phyloP scores from a whole-genome alignment of 2,797 vertebrate species.

The Lepus oiostolus region DNA sequence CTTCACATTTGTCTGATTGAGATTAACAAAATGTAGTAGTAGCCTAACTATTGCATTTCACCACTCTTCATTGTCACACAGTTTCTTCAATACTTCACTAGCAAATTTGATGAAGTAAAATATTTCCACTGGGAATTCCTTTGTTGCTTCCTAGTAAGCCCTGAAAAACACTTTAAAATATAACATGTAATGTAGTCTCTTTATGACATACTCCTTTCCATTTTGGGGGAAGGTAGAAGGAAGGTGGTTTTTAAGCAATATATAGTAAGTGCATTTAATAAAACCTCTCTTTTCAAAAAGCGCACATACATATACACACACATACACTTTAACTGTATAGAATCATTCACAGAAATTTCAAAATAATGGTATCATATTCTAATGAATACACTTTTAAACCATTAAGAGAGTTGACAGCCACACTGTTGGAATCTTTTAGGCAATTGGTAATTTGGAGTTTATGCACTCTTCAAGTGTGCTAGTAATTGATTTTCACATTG shows the following conservation, averaged over 20 bases:
- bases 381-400: slow-evolving; percentile 35
- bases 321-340: neutral
- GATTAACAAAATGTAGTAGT: neutral
- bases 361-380: neutral
- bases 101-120: neutral
- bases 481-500: slow-evolving; percentile 22
- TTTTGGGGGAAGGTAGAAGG: neutral
- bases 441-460: slow-evolving; percentile 2
- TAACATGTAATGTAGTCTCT: neutral
- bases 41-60: neutral
- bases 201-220: slow-evolving; percentile 30
- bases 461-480: neutral
- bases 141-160: neutral
- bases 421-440: slow-evolving; percentile 44
- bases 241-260: neutral
- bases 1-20: slow-evolving; percentile 17
- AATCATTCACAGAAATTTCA: slow-evolving; percentile 22
- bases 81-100: neutral
- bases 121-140: slow-evolving; percentile 14
- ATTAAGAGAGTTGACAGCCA: neutral
- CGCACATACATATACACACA: neutral
- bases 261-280: neutral
- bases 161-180: slow-evolving; percentile 56
- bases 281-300: slow-evolving; percentile 4
- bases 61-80: neutral